Evolutionary conservation across 2,113 vertebrate species (phyloP).

Genomic region (Parotia lawesii): DNA sequence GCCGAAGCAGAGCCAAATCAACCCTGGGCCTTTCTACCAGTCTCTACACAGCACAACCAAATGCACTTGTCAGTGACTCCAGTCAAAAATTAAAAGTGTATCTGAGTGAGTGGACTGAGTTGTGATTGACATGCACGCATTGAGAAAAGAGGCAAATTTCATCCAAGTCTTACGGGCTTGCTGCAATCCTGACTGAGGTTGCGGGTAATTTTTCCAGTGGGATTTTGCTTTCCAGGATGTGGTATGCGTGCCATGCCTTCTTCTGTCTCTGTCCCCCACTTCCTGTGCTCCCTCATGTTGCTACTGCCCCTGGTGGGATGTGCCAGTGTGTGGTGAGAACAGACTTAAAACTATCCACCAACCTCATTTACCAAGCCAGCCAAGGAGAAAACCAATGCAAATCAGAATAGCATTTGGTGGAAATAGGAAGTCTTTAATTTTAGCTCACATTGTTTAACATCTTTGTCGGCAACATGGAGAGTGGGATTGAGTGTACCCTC

Average conservation of each 20-base stretch:
- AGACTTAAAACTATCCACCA: not conserved
- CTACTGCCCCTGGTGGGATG: not conserved
- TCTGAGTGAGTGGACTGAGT: not conserved
- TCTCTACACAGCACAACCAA: not conserved
- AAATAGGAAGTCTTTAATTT: not conserved
- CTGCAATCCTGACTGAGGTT: not conserved
- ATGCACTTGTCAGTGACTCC: not conserved
- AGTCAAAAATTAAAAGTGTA: not conserved
- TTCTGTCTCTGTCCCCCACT: fast-evolving
- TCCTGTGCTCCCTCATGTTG: not conserved
- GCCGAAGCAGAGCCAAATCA: not conserved
- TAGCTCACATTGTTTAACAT: not conserved
- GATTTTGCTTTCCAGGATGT: not conserved
- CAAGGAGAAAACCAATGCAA: not conserved
- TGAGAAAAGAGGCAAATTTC: not conserved
- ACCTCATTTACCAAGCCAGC: not conserved
- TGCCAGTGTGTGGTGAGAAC: not conserved
- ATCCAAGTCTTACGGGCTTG: not conserved
- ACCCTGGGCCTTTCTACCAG: not conserved
- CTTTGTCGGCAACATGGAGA: not conserved
- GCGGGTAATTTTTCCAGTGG: not conserved
- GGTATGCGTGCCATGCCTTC: fast-evolving
- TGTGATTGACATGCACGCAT: fast-evolving
- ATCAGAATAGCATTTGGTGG: not conserved
- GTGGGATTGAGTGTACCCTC: not conserved